Conservation (phyloP, 1,140 invertebrate genomes). For the Drosophila ironensis region DNA sequence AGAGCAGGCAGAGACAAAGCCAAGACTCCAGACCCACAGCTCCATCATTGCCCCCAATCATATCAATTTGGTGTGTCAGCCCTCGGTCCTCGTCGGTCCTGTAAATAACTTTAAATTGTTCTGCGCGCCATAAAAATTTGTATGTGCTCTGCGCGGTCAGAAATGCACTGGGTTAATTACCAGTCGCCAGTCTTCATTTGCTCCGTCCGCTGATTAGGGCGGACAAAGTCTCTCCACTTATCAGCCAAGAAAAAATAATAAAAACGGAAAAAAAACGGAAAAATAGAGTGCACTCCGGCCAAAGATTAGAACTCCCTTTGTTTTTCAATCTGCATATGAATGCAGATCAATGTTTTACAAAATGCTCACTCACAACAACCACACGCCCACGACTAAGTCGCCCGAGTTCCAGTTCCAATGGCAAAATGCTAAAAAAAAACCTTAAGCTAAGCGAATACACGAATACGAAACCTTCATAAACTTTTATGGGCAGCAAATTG, state of each 20-base stretch:
- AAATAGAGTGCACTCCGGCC: not conserved
- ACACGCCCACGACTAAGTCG: slow-evolving; percentile 18
- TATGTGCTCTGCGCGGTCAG: slow-evolving; percentile 46
- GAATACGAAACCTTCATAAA: slow-evolving; percentile 59
- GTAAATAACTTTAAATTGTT: slow-evolving; percentile 57
- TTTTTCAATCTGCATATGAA: not conserved
- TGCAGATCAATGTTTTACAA: not conserved
- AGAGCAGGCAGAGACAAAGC: slow-evolving; percentile 17
- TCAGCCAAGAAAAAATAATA: slow-evolving; percentile 11
- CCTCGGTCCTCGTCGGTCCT: not conserved
- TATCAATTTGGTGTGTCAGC: slow-evolving; percentile 64
- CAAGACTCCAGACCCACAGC: not conserved
- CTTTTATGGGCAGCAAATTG: slow-evolving; percentile 65
- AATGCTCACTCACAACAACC: not conserved
- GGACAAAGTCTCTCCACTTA: slow-evolving; percentile 32
- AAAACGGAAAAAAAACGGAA: not conserved
- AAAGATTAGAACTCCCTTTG: slow-evolving; percentile 20
- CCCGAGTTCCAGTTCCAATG: slow-evolving; percentile 22
- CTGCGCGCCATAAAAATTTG: slow-evolving; percentile 21
- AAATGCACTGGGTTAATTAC: slow-evolving; percentile 76
- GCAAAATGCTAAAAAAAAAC: slow-evolving; percentile 20
- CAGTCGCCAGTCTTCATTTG: slow-evolving; percentile 59
- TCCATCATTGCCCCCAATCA: slow-evolving; percentile 57
- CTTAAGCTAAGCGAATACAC: too few relatives aligned
- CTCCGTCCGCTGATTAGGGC: slow-evolving; percentile 34